These are phyloP conservation scores for Zygothrica quintamaculata DNA, from an alignment of 2,888 invertebrate species.

Conservation along the genomic window DNA sequence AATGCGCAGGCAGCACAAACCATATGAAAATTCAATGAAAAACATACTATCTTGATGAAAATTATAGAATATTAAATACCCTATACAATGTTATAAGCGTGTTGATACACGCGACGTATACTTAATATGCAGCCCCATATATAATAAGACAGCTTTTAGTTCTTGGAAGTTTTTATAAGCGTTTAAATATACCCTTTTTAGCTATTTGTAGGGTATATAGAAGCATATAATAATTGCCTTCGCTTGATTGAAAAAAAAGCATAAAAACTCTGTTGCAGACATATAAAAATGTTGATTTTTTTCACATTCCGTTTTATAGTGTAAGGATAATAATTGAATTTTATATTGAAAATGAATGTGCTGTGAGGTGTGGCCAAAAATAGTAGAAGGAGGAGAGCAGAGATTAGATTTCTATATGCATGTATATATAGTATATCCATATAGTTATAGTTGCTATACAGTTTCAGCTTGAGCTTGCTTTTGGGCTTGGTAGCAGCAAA, in stretches of 20 bases:
- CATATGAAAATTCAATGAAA: slow-evolving; percentile 53
- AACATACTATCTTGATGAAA: slow-evolving; percentile 16
- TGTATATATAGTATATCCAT: not conserved
- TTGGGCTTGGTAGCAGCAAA: not conserved
- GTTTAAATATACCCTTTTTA: slow-evolving; percentile 2
- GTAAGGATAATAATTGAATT: slow-evolving; percentile 73
- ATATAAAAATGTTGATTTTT: slow-evolving; percentile 6
- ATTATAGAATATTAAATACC: no score
- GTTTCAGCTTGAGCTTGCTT: no score
- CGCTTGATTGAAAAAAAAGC: not conserved
- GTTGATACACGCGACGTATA: no score
- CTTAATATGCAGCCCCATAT: no score
- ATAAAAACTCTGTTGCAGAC: slow-evolving; percentile 5
- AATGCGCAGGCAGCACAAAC: slow-evolving; percentile 67
- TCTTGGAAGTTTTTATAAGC: no score
- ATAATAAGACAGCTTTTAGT: no score
- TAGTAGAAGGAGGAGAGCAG: not conserved
- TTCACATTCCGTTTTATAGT: slow-evolving; percentile 14
- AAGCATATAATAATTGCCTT: no score
- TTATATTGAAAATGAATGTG: slow-evolving; percentile 43
- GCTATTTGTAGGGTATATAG: not conserved
- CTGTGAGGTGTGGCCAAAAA: not conserved
- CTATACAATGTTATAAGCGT: no score
- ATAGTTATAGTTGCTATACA: not conserved
- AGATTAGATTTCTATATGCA: not conserved